These are phyloP conservation scores for Drosophila mettleri DNA, from an alignment of 2,888 invertebrate species.

Conservation along the genomic window DNA sequence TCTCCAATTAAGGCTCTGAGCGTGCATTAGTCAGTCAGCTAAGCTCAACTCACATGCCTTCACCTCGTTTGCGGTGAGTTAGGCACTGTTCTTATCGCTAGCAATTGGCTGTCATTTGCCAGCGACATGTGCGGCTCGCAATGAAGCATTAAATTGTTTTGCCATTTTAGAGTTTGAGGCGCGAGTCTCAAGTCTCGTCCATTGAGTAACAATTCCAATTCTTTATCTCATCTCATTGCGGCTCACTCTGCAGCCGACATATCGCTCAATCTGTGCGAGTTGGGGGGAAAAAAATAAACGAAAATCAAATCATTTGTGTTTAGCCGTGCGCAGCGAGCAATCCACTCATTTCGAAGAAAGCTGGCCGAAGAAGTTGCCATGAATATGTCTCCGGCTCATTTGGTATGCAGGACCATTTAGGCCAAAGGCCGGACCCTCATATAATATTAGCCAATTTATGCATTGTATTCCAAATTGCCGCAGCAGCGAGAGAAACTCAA, in stretches of 20 bases:
- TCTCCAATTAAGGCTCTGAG: not conserved
- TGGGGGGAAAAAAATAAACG: conserved; percentile 1
- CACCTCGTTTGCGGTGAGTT: conserved; percentile 16
- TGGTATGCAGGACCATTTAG: conserved; percentile 61
- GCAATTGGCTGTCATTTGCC: conserved; percentile 72
- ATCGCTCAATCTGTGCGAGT: conserved; percentile 24
- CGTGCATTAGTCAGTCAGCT: not conserved
- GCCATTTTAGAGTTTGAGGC: conserved; percentile 60
- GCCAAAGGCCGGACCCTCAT: conserved; percentile 39
- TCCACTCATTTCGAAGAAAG: conserved; percentile 25
- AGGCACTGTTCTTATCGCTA: conserved; percentile 56
- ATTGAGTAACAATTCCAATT: conserved; percentile 35
- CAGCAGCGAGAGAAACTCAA: conserved; percentile 21
- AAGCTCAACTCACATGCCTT: no score
- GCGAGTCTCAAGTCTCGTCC: not conserved
- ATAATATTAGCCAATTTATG: conserved; percentile 61
- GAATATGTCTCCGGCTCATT: conserved; percentile 44
- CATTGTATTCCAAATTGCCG: conserved; percentile 43
- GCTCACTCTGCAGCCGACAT: conserved; percentile 2
- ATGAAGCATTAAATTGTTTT: conserved; percentile 80
- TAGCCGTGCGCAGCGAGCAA: conserved; percentile 54
- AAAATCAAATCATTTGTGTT: conserved; percentile 48
- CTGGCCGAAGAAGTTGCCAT: not conserved
- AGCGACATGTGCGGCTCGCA: conserved; percentile 75
- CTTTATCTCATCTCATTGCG: not conserved